A percentile compares a stretch with the other conserved stretches of the same genome.
phyloP scores from a whole-genome alignment of 2,888 invertebrate genomes.

The Cactoblastis cactorum region DNA sequence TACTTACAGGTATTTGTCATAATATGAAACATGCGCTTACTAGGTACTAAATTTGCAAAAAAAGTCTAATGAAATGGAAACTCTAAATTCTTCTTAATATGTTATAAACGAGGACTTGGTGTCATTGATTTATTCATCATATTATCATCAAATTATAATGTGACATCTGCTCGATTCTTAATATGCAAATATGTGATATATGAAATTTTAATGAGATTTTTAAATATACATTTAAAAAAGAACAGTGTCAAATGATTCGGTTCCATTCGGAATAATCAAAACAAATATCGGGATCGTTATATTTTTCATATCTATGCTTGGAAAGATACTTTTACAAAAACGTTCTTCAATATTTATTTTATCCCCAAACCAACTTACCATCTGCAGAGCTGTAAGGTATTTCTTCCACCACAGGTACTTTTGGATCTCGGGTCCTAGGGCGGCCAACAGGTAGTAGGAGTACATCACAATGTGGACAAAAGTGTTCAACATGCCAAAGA shows the following conservation, averaged over 20 bases:
- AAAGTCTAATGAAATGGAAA: not conserved
- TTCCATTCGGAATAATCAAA: no score
- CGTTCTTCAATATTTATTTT: no score
- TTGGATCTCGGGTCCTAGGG: constrained; percentile 91
- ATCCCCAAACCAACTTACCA: no score
- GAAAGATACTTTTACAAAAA: not conserved
- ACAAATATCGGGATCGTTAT: no score
- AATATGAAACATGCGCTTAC: not conserved
- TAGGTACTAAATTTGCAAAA: not conserved
- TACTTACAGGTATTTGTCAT: not conserved
- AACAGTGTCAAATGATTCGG: no score
- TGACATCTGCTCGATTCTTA: not conserved
- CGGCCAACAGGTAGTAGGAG: constrained; percentile 93
- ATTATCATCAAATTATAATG: not conserved
- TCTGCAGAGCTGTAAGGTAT: constrained; percentile 93
- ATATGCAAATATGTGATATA: not conserved
- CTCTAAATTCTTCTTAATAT: not conserved
- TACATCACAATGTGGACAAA: constrained; percentile 98
- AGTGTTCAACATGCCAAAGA: constrained; percentile 95
- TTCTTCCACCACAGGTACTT: constrained; percentile 98
- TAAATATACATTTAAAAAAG: not conserved
- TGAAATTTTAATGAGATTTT: not conserved
- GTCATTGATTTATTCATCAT: not conserved
- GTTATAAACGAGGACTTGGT: not conserved
- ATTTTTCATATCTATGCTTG: no score